Conservation (phyloP, 2,113 vertebrate species). For the Gymnarchus niloticus region DNA sequence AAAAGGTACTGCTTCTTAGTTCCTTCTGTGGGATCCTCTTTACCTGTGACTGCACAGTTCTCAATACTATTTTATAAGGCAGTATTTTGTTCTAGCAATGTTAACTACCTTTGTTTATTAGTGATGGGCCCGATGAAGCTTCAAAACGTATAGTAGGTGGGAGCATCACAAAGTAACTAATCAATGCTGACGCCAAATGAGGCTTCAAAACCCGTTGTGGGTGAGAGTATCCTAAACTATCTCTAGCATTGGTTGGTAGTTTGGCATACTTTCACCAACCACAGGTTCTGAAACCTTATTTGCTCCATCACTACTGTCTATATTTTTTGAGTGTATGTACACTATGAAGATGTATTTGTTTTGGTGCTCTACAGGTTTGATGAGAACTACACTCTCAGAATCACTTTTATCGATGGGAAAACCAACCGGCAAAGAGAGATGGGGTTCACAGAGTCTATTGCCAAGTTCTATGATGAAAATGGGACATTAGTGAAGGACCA, state of each 20-base stretch:
- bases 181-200: too few species aligned
- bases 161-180: too few species aligned
- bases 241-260: too few species aligned
- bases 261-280: too few species aligned
- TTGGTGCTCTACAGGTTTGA: slow-evolving; percentile 68
- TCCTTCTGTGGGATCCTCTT: neutral
- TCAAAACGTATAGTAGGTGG: too few species aligned
- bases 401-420: slow-evolving; percentile 78
- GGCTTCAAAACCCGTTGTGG: too few species aligned
- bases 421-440: slow-evolving; percentile 66
- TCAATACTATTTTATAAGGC: neutral
- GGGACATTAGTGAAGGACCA: slow-evolving; percentile 86
- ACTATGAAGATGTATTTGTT: neutral
- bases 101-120: neutral
- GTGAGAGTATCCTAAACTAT: too few species aligned
- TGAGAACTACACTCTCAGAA: slow-evolving; percentile 83
- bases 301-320: too few species aligned
- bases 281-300: too few species aligned
- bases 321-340: neutral
- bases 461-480: slow-evolving; percentile 78
- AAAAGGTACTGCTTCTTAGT: slow-evolving; percentile 66
- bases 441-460: slow-evolving; percentile 84
- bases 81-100: neutral
- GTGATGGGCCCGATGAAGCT: too few species aligned
- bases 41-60: neutral